Conservation (phyloP, 2,888 invertebrate genomes). For the Argyresthia goedartella region DNA sequence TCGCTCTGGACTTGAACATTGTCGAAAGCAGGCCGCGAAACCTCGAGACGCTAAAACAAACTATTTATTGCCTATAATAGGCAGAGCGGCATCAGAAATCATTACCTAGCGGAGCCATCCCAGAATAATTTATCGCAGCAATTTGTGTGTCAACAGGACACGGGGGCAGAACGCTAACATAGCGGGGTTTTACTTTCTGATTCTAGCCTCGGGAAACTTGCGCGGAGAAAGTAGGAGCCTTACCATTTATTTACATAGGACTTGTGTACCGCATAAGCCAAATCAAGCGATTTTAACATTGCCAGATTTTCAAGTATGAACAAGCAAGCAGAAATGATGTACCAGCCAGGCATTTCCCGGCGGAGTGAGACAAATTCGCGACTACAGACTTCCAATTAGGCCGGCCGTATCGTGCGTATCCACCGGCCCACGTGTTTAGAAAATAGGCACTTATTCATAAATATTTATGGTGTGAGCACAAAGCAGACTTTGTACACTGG, state of each 20-base stretch:
- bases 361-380: constrained; percentile 53
- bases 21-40: constrained; percentile 1
- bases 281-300: constrained; percentile 16
- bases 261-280: background rate
- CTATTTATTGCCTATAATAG: constrained; percentile 11
- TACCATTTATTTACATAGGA: constrained; percentile 5
- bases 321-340: background rate
- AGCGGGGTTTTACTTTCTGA: constrained; percentile 70
- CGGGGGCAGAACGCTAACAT: constrained; percentile 54
- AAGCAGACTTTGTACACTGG: constrained; percentile 61
- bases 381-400: constrained; percentile 57
- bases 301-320: constrained; percentile 1
- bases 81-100: constrained; percentile 7
- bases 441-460: constrained; percentile 64
- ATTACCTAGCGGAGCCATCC: constrained; percentile 21
- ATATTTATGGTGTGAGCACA: constrained; percentile 61
- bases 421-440: constrained; percentile 58
- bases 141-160: constrained; percentile 68
- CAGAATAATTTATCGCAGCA: constrained; percentile 52
- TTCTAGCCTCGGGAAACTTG: constrained; percentile 64
- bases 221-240: constrained; percentile 59
- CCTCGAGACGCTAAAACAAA: background rate
- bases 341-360: constrained; percentile 25
- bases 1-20: background rate
- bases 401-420: constrained; percentile 60